Evolutionary conservation across 2,113 vertebrate genomes (phyloP).

Genomic region (Vimba vimba): DNA sequence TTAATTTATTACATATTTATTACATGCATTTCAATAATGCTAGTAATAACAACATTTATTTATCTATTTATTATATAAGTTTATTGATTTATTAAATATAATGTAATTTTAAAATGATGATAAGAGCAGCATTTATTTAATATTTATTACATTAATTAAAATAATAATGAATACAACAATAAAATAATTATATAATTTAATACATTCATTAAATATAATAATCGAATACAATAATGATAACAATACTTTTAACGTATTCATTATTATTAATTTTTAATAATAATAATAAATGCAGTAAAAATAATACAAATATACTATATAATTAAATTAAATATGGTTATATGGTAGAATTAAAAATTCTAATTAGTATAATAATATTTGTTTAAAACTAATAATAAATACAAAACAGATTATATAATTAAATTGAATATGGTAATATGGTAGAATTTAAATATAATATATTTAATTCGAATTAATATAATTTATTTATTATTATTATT

Average conservation of each 20-base stretch:
- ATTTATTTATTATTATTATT: too few species aligned
- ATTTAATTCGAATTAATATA: too few species aligned
- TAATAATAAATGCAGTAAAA: too few species aligned
- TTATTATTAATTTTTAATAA: background rate
- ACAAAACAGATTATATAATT: background rate
- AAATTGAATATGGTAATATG: background rate
- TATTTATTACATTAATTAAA: background rate
- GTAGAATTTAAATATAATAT: too few species aligned
- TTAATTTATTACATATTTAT: too few species aligned
- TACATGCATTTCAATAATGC: background rate
- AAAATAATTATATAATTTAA: background rate
- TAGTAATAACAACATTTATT: background rate
- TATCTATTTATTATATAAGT: background rate
- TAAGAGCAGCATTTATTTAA: background rate
- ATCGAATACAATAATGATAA: background rate
- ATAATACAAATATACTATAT: too few species aligned
- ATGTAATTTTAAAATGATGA: background rate
- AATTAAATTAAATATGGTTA: too few species aligned
- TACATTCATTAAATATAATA: background rate
- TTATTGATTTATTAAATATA: background rate
- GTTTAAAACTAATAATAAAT: too few species aligned
- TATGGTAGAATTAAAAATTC: too few species aligned
- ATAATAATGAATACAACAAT: background rate
- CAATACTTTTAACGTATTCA: too few species aligned
- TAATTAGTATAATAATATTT: too few species aligned